Conservation (phyloP, 2,113 vertebrate genomes). For the Mystacornis crossleyi region DNA sequence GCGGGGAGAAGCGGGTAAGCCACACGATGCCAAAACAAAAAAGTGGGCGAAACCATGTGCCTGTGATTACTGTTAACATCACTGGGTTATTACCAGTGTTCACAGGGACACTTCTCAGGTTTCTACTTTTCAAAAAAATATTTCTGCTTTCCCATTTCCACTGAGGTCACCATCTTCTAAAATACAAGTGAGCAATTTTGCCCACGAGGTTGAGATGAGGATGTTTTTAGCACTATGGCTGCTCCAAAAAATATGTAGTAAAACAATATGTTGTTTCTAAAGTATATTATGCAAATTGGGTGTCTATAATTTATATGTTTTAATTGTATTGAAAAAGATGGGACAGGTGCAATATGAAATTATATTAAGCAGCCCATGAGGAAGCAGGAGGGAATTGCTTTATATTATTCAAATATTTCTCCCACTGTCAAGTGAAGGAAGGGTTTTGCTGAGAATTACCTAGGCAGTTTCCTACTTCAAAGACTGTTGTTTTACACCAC, state of each 20-base stretch:
- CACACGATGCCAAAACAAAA: accelerated
- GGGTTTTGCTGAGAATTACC: background rate
- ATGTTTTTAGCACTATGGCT: background rate
- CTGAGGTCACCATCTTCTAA: background rate
- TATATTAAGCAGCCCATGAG: background rate
- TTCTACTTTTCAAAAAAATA: background rate
- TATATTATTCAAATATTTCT: background rate
- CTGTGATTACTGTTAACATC: background rate
- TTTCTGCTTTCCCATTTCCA: background rate
- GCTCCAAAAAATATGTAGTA: background rate
- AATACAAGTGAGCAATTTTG: accelerated
- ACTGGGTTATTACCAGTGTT: background rate
- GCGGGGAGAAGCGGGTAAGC: background rate
- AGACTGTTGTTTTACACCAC: background rate
- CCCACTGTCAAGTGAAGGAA: background rate
- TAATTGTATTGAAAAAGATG: background rate
- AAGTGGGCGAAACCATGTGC: background rate
- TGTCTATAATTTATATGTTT: background rate
- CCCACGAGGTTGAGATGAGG: background rate
- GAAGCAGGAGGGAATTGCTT: background rate
- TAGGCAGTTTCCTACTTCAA: background rate
- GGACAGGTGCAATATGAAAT: background rate
- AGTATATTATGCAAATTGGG: background rate
- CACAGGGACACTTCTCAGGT: background rate
- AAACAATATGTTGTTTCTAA: background rate